A percentile compares a stretch with the other conserved stretches of the same genome.
These are phyloP conservation scores for Sinopyrophorus schimmeli DNA, from an alignment of 2,888 invertebrate genomes.

Conservation along the genomic window DNA sequence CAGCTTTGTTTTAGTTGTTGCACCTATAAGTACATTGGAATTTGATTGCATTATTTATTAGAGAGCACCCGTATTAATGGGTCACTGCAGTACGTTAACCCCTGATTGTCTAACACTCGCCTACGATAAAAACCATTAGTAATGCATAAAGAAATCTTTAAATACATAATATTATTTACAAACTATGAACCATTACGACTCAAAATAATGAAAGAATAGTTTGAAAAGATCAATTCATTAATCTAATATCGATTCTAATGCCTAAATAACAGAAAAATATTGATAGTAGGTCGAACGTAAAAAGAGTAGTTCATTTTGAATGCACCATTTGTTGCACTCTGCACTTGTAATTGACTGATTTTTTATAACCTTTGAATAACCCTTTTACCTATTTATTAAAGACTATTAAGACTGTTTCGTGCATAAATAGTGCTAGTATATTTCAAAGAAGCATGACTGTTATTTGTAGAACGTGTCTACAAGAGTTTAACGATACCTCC, in stretches of 20 bases:
- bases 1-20: too few relatives aligned
- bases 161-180: too few relatives aligned
- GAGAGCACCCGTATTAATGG: conserved; percentile 5
- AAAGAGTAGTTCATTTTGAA: conserved; percentile 8
- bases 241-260: neutral
- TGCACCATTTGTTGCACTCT: conserved; percentile 23
- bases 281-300: conserved; percentile 13
- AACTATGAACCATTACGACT: too few relatives aligned
- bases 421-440: neutral
- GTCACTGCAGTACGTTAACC: conserved; percentile 10
- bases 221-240: neutral
- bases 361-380: conserved; percentile 12
- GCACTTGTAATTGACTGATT: conserved; percentile 20
- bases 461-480: conserved; percentile 23
- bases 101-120: conserved; percentile 9
- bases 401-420: conserved; percentile 9
- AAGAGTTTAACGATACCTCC: conserved; percentile 12
- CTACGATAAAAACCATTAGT: conserved; percentile 2
- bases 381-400: conserved; percentile 8
- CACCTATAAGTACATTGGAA: neutral
- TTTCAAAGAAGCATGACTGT: conserved; percentile 13
- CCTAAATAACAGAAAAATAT: conserved; percentile 5
- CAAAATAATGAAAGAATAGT: too few relatives aligned
- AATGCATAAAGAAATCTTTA: too few relatives aligned
- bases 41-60: neutral